Conservation (phyloP, 1,140 invertebrate genomes). For the Calliphora vicina region DNA sequence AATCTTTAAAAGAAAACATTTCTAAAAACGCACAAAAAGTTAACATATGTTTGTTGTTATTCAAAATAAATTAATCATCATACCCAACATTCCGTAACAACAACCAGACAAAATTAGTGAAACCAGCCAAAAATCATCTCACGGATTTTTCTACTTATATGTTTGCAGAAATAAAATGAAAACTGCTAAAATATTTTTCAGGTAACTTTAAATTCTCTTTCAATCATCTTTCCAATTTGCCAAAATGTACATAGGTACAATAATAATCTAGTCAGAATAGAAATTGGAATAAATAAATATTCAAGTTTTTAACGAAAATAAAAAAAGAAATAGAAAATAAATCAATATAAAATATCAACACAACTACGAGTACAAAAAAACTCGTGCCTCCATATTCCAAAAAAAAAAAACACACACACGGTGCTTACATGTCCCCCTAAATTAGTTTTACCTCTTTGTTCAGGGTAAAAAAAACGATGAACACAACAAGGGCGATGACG, state of each 20-base stretch:
- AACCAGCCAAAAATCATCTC: neutral
- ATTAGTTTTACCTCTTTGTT: too few relatives aligned
- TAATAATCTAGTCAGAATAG: neutral
- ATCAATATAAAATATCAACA: neutral
- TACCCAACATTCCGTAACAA: neutral
- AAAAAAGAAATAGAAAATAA: neutral
- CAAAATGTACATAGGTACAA: too few relatives aligned
- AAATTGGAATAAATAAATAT: neutral
- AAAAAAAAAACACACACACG: neutral
- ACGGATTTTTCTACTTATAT: neutral
- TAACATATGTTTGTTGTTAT: neutral
- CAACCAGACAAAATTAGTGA: neutral
- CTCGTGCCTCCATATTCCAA: neutral
- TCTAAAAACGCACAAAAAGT: neutral
- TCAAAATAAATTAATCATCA: neutral
- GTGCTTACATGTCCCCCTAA: too few relatives aligned
- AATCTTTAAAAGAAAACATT: neutral
- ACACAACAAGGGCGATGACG: too few relatives aligned
- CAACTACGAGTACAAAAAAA: neutral
- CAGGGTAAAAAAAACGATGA: too few relatives aligned
- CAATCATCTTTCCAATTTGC: neutral
- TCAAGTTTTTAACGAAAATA: too few relatives aligned
- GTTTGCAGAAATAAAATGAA: slow-evolving; percentile 36
- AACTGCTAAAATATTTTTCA: slow-evolving; percentile 37
- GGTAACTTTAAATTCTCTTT: slow-evolving; percentile 15